A percentile compares a stretch with the other conserved stretches of the same genome.
Evolutionary conservation across 2,888 invertebrate species (phyloP).

Genomic region (Chironomus riparius): DNA sequence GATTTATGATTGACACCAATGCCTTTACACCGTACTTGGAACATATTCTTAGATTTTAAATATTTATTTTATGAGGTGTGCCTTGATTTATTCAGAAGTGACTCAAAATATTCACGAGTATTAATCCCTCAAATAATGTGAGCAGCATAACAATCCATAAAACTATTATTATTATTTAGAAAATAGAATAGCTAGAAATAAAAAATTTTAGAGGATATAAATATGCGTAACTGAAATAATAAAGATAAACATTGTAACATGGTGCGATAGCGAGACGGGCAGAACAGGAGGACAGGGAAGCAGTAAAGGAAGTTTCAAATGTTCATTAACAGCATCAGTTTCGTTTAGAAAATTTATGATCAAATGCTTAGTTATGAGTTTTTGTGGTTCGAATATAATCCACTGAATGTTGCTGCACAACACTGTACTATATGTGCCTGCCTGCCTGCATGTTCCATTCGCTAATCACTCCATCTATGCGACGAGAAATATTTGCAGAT

Average conservation of each 20-base stretch:
- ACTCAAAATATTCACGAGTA: not conserved
- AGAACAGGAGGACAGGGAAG: not conserved
- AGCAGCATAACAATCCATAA: not conserved
- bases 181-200: not conserved
- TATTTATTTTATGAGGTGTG: not conserved
- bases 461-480: not conserved
- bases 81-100: not conserved
- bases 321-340: not conserved
- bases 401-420: not conserved
- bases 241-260: not conserved
- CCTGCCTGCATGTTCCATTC: not conserved
- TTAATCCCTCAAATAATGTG: not conserved
- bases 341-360: conserved; percentile 2
- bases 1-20: conserved; percentile 10
- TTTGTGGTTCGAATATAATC: conserved; percentile 9
- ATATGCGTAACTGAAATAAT: conserved; percentile 3
- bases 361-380: conserved; percentile 16
- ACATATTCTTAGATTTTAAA: not conserved
- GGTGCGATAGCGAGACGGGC: not conserved
- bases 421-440: too few species aligned
- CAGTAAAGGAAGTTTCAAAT: not conserved
- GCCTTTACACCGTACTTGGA: not conserved
- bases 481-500: not conserved
- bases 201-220: not conserved
- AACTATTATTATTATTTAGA: not conserved